A percentile compares a stretch with the other conserved stretches of the same genome.
These are phyloP conservation scores for Clivina fossor DNA, from an alignment of 2,888 invertebrate genomes.

Conservation along the genomic window DNA sequence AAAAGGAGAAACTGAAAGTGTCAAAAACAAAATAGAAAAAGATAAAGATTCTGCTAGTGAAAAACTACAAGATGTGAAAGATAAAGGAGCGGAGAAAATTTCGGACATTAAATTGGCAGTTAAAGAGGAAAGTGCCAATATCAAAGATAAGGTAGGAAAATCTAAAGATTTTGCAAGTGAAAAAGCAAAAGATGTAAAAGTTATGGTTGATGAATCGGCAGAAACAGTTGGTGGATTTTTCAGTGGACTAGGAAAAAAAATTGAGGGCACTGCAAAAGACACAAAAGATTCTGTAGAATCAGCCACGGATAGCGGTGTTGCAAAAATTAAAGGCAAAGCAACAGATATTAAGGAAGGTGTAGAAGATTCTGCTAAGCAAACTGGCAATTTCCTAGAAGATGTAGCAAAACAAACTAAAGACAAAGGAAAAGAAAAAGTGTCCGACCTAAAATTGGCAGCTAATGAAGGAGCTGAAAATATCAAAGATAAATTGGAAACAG, in stretches of 20 bases:
- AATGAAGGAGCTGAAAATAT: too few relatives aligned
- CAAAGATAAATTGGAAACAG: too few relatives aligned
- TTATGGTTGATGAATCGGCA: constrained; percentile 25
- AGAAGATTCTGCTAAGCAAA: constrained; percentile 11
- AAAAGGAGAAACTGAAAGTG: too few relatives aligned
- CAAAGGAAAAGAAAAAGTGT: constrained; percentile 24
- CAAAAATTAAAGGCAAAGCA: constrained; percentile 10
- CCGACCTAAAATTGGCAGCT: too few relatives aligned
- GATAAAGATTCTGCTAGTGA: constrained; percentile 29
- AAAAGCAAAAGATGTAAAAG: constrained; percentile 31
- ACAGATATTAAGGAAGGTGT: constrained; percentile 8
- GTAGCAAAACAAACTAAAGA: constrained; percentile 9
- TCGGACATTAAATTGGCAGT: too few relatives aligned
- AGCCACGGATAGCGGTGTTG: too few relatives aligned
- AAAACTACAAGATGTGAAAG: constrained; percentile 35
- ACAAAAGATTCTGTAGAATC: too few relatives aligned
- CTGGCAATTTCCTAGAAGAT: neutral
- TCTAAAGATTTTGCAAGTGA: constrained; percentile 5
- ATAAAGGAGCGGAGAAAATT: constrained; percentile 15
- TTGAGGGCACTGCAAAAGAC: constrained; percentile 37
- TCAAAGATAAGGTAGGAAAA: constrained; percentile 21
- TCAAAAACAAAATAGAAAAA: too few relatives aligned
- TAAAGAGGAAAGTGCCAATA: too few relatives aligned
- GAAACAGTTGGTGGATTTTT: constrained; percentile 38
- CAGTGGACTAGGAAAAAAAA: constrained; percentile 37